These are phyloP conservation scores for Halcyon smyrnensis DNA, from an alignment of 2,797 vertebrate species.

Conservation along the genomic window DNA sequence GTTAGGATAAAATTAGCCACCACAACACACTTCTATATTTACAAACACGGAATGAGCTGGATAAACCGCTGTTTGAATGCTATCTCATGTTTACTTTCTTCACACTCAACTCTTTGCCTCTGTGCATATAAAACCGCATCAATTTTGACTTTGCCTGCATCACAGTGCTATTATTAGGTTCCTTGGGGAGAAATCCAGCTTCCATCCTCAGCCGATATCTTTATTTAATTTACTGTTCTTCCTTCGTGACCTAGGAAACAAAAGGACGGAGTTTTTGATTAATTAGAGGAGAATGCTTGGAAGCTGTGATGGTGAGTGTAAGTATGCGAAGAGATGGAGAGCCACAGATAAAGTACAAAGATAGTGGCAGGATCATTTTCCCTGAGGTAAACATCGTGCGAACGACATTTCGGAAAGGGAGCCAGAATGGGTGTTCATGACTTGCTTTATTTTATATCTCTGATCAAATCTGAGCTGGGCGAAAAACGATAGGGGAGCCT, in stretches of 20 bases:
- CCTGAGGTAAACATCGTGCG: neutral
- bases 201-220: neutral
- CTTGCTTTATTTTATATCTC: constrained; percentile 38
- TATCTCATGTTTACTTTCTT: constrained; percentile 45
- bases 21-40: constrained; percentile 16
- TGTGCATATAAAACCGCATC: constrained; percentile 15
- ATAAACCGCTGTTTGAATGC: neutral
- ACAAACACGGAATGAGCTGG: constrained; percentile 26
- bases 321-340: constrained; percentile 26
- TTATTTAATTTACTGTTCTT: constrained; percentile 61
- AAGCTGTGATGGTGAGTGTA: constrained; percentile 14
- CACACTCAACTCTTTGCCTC: constrained; percentile 22
- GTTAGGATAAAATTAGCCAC: constrained; percentile 45
- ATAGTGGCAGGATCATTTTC: constrained; percentile 25
- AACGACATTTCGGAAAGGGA: neutral
- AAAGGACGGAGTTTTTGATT: constrained; percentile 26
- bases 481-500: constrained; percentile 46
- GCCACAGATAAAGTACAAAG: constrained; percentile 57
- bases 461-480: constrained; percentile 41
- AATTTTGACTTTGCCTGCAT: neutral
- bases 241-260: constrained; percentile 49
- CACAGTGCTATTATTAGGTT: constrained; percentile 31
- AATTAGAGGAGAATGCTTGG: constrained; percentile 57
- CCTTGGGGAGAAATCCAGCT: constrained; percentile 23
- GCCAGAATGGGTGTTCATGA: neutral